Evolutionary conservation across 2,113 vertebrate genomes (phyloP).

Genomic region (Cyprinus carpio): DNA sequence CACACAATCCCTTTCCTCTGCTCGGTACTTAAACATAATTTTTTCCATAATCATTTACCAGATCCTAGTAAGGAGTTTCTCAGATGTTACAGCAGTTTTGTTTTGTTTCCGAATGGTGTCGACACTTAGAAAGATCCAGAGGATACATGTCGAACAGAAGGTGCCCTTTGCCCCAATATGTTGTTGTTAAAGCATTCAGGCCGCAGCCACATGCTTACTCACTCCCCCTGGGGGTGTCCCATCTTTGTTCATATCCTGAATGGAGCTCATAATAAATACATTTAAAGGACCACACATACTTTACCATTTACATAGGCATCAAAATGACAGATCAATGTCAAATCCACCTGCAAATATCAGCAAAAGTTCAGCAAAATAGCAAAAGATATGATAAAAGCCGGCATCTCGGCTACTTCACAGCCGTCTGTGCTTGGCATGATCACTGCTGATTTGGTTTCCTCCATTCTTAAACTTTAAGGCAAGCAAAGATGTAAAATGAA

Average conservation of each 20-base stretch:
- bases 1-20: conserved; percentile 56
- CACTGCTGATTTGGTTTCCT: not conserved
- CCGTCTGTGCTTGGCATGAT: not conserved
- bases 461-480: not conserved
- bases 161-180: not conserved
- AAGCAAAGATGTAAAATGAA: conserved; percentile 41
- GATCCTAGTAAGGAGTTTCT: conserved; percentile 46
- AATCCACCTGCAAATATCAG: conserved; percentile 38
- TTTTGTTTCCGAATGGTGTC: not conserved
- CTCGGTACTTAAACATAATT: conserved; percentile 53
- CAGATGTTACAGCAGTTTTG: conserved; percentile 16
- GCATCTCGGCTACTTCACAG: not conserved
- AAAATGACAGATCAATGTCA: conserved; percentile 70
- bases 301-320: conserved; percentile 53
- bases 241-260: conserved; percentile 68
- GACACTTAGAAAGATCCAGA: not conserved
- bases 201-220: not conserved
- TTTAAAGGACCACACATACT: conserved; percentile 56
- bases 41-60: conserved; percentile 59
- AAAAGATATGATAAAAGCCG: conserved; percentile 33
- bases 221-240: conserved; percentile 31
- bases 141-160: not conserved
- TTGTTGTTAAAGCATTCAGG: conserved; percentile 31
- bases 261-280: conserved; percentile 69
- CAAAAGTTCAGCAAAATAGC: conserved; percentile 37